Evolutionary conservation across 2,888 invertebrate species (phyloP), one percentile per base, ranked within the genome.

Genomic region (Tryphoninae sp.): DNA sequence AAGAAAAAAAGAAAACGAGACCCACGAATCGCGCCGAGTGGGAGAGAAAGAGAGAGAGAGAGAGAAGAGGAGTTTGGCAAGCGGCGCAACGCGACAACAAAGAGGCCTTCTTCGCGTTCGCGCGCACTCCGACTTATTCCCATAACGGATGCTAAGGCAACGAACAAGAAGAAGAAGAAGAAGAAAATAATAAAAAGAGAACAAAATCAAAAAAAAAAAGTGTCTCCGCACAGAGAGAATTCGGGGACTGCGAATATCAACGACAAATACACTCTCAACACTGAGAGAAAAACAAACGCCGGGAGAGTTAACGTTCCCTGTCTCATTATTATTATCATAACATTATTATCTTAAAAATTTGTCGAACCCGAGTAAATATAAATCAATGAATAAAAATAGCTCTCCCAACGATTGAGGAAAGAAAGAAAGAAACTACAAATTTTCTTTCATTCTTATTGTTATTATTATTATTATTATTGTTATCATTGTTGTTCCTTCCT

Each of bases 31-130:
- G n/a, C 19, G 19, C 19, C 58, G 67, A 61, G 23, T 8, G 49
- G 42, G 3, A 51, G 67, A 67, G 68, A 73, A 78, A 61, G 77
- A 78, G 81, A 69, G 13, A 80, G 26, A n/a, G 78, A 73, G 81
- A 73, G 80, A 61, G 77, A 78, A n/a, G 78, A 73, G 81, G 77
- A 83, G 84, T 84, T 86, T 85, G 86, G 88, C 87, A 88, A 88
- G 87, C 87, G 85, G 85, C 85, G 83, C 80, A 84, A 16, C 81
- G 84, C 83, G 83, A 84, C 78, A 81, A 84, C 78, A 82, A 82
- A 82, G 77, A 77, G 69, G 73, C 79, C 82, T 82, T 80, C 79
- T 78, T 73, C 80, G 64, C 82, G 61, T 73, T 62, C 53, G 78
- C 75, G 73, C 74, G 73, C 71, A 65, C 74, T 16, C 23, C 40